Evolutionary conservation across 2,888 invertebrate genomes (phyloP), one percentile per base, ranked within the genome.

Genomic region (Lypha dubia): DNA sequence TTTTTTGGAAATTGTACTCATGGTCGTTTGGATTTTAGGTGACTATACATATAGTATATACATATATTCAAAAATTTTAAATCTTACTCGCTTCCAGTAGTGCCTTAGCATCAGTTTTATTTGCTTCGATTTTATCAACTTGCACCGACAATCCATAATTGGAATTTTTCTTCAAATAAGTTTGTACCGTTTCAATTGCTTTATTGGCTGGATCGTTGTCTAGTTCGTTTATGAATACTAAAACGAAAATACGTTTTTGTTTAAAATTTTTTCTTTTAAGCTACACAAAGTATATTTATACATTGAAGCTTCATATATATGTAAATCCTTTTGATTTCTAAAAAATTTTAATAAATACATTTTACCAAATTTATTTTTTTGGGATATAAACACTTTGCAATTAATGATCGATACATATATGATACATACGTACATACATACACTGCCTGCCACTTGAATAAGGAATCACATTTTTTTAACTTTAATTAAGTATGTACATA

Each of bases 141-240:
- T 92, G 91, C 35, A 92, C 88, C 8, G 92, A 92, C 8, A 96
- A 91, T 1, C 95, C 95, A 83, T 96, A 93, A 88, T 93, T 94
- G 5, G 95, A 94, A 89, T 95, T 95, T 83, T 95, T 94, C 87
- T 95, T 94, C 15, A 96, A 93, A 90, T 95, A 96, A 77, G 95
- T 95, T 83, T 95, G 93, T 1, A 95, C 95, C 22, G 95, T 95
- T 87, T 95, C 95, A 65, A 96, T 93, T 1, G 96, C 94, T 90
- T 95, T 95, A 86, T 95, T 94, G 4, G 96, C 96, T 32, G 95
- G 93, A 63, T 94, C 94, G 90, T 96, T 96, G 79, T 94, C 94
- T 89, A 95, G 95, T 91, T 96, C 96, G 89, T 96, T 96, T 67
- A 96, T 94, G 88, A 95, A 94, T 89, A 96, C 96, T 96, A 90